These are phyloP conservation scores for Sarcophaga caerulescens DNA, from an alignment of 2,888 invertebrate species.

Conservation along the genomic window DNA sequence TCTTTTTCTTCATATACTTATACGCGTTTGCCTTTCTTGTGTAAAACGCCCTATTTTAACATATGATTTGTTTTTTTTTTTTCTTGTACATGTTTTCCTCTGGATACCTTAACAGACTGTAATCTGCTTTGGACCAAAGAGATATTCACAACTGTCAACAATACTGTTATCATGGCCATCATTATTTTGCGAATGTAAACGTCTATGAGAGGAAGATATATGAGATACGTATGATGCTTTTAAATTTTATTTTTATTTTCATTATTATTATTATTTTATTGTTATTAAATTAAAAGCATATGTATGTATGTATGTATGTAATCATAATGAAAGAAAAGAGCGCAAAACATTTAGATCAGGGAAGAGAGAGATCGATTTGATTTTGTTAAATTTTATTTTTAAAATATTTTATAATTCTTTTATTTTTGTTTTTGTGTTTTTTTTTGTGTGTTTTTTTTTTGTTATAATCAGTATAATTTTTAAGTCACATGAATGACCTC, in stretches of 20 bases:
- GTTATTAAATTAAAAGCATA: not conserved
- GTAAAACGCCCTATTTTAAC: conserved; percentile 65
- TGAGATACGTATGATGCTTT: too few relatives aligned
- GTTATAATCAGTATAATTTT: not conserved
- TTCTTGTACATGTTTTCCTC: conserved; percentile 12
- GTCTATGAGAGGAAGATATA: not conserved
- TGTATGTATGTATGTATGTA: not conserved
- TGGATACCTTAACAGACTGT: not conserved
- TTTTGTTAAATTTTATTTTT: not conserved
- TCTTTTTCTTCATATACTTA: not conserved
- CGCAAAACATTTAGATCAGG: not conserved
- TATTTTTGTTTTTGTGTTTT: too few relatives aligned
- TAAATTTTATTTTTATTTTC: too few relatives aligned
- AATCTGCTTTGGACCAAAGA: conserved; percentile 6
- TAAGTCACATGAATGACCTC: conserved; percentile 39
- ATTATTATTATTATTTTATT: too few relatives aligned
- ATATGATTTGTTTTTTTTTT: conserved; percentile 36
- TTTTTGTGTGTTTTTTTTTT: too few relatives aligned
- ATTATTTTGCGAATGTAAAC: not conserved
- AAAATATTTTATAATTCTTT: not conserved
- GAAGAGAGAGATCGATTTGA: not conserved
- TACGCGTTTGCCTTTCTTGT: not conserved
- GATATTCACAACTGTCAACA: conserved; percentile 17
- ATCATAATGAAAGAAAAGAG: not conserved
- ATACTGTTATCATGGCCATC: not conserved